Percentiles rank a stretch among this genome's conserved stretches.
Conservation (phyloP, 2,113 vertebrate species). For the Tragelaphus buxtoni region DNA sequence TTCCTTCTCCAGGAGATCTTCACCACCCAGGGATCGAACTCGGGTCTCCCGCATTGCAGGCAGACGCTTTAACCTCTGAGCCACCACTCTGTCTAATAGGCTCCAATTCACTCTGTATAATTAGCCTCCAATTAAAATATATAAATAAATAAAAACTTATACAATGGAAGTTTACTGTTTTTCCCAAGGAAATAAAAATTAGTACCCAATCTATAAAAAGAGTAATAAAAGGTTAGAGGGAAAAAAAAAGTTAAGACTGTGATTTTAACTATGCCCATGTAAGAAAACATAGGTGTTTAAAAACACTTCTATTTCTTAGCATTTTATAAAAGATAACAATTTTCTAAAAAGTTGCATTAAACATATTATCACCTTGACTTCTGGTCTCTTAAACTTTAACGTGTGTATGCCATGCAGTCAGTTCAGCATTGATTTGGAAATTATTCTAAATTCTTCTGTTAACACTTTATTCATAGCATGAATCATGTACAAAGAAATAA, state of each 20-base stretch:
- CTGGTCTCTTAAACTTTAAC: not conserved
- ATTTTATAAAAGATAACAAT: not conserved
- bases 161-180: not conserved
- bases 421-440: not conserved
- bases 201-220: not conserved
- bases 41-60: rapidly evolving
- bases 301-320: not conserved
- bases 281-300: not conserved
- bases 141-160: not conserved
- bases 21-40: too few relatives aligned
- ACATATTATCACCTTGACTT: not conserved
- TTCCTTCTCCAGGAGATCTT: too few relatives aligned
- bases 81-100: not conserved
- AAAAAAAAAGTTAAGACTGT: not conserved
- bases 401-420: not conserved
- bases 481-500: not conserved
- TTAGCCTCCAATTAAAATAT: not conserved
- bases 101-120: not conserved
- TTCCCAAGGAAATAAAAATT: slow-evolving; percentile 29
- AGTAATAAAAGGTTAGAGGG: not conserved
- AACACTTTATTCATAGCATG: not conserved
- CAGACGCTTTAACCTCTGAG: too few relatives aligned
- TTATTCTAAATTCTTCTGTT: not conserved
- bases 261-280: not conserved
- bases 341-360: not conserved